Evolutionary conservation across 2,113 vertebrate genomes (phyloP).

Genomic region (Trichechus manatus): DNA sequence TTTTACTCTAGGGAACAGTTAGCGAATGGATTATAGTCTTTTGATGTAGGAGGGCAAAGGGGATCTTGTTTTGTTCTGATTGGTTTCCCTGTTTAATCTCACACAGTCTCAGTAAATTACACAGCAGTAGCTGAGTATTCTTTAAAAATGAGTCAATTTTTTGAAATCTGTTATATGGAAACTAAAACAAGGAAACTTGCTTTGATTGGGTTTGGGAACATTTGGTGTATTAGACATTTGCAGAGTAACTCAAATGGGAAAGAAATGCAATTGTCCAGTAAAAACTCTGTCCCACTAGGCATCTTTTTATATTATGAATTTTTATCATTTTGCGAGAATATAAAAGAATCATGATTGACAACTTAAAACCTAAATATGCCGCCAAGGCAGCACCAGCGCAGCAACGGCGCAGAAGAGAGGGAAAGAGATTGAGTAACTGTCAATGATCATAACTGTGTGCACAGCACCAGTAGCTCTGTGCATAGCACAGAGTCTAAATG

Average conservation of each 20-base stretch:
- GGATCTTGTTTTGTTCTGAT: slow-evolving; percentile 40
- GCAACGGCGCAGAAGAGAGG: slow-evolving; percentile 59
- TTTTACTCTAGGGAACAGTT: slow-evolving; percentile 54
- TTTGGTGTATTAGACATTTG: not conserved
- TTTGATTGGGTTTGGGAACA: slow-evolving; percentile 17
- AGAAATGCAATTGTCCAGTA: slow-evolving; percentile 53
- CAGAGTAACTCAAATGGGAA: slow-evolving; percentile 8
- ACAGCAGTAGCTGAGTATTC: not conserved
- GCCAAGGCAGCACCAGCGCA: slow-evolving; percentile 45
- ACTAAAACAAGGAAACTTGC: slow-evolving; percentile 27
- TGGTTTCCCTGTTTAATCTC: slow-evolving; percentile 55
- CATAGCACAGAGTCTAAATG: slow-evolving; percentile 56
- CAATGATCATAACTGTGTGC: slow-evolving; percentile 63
- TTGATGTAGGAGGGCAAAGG: slow-evolving; percentile 9
- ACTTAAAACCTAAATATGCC: slow-evolving; percentile 72
- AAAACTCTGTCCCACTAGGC: slow-evolving; percentile 50
- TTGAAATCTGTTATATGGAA: slow-evolving; percentile 9
- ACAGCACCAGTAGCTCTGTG: not conserved
- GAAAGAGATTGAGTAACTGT: slow-evolving; percentile 66
- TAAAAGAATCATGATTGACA: slow-evolving; percentile 80
- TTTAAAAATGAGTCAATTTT: slow-evolving; percentile 7
- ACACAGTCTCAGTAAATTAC: not conserved
- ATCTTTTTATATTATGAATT: slow-evolving; percentile 71
- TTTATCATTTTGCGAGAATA: slow-evolving; percentile 67
- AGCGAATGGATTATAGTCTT: slow-evolving; percentile 19